Base-by-base conservation (phyloP, 1,140 invertebrate species). In the Drosophila sulfurigaster region DNA sequence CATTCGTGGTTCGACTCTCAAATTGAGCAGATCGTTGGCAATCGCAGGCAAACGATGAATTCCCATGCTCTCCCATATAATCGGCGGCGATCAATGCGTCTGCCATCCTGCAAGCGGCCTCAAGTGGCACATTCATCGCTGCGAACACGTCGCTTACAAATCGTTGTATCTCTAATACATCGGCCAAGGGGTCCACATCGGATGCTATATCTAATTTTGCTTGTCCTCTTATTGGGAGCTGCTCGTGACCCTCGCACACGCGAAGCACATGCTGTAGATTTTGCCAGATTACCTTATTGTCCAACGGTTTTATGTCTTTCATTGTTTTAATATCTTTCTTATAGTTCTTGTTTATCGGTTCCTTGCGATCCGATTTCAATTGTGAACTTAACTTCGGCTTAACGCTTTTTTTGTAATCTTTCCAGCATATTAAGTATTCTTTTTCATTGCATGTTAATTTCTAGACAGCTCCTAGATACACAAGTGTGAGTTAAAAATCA, bases 31-130 rank as follows among this genome's bases (percentile, higher is more conserved):
- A 41, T 83, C 81, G 0, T 52, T 62, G 4, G 68, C 72, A 13
- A 81, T 67, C 10, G 56, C 35, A 1, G 75, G 82, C 58, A 81
- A 62, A 5, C 78, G 57, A 49, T 79, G 63, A 57, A 98, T 94
- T 6, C 41, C 98, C 97, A 93, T 98, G 97, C 88, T 98, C 97
- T 7, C 97, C 97, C 52, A 97, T 92, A 73, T 95, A 95, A 92
- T 98, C 97, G 8, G 97, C 97, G 64, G 95, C 95, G 59, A 97
- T 93, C 7, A 99, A 93, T 49, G 97, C 94, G 75, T 97, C 95
- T 0, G 96, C 96, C 63, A 98, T 94, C 49, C 94, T 93, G 7
- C 93, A 82, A 0, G 96, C 96, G 78, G 97, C 95, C 6, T 68
- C 49, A 1, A 13, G 8, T 8, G 81, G 70, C 46, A 85, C 81